phyloP scores from a whole-genome alignment of 2,888 invertebrate species.

The Drosophila nigricruria region DNA sequence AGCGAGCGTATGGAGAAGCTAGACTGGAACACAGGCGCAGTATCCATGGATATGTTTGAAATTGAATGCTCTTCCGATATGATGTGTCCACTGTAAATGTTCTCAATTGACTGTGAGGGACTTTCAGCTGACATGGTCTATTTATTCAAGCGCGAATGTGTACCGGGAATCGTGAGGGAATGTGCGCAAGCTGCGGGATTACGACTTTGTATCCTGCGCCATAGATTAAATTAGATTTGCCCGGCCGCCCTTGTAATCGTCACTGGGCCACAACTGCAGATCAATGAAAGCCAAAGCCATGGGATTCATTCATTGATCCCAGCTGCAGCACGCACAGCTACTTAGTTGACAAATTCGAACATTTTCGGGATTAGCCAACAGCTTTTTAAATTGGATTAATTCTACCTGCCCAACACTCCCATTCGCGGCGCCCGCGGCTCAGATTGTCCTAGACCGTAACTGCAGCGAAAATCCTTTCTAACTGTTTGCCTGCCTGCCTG shows the following conservation, averaged over 20 bases:
- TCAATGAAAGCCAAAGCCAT: constrained; percentile 71
- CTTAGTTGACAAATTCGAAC: constrained; percentile 12
- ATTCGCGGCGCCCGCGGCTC: background rate
- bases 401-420: constrained; percentile 51
- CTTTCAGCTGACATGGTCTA: background rate
- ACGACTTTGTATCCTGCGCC: constrained; percentile 40
- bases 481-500: constrained; percentile 11
- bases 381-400: constrained; percentile 62
- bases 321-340: constrained; percentile 9
- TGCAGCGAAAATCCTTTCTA: background rate
- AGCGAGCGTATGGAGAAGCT: constrained; percentile 78
- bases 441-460: too few relatives aligned
- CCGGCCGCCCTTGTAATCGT: constrained; percentile 20
- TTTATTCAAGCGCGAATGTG: constrained; percentile 35
- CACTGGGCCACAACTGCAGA: constrained; percentile 41
- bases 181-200: constrained; percentile 42
- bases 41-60: constrained; percentile 78
- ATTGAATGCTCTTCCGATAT: background rate
- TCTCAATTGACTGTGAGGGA: constrained; percentile 41
- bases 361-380: constrained; percentile 51
- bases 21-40: constrained; percentile 69
- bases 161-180: background rate
- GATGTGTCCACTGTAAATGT: constrained; percentile 7
- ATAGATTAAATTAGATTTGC: constrained; percentile 22
- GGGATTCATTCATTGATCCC: constrained; percentile 74